Base-by-base conservation (phyloP, 2,113 vertebrate genomes). In the Dipodomys ordii region DNA sequence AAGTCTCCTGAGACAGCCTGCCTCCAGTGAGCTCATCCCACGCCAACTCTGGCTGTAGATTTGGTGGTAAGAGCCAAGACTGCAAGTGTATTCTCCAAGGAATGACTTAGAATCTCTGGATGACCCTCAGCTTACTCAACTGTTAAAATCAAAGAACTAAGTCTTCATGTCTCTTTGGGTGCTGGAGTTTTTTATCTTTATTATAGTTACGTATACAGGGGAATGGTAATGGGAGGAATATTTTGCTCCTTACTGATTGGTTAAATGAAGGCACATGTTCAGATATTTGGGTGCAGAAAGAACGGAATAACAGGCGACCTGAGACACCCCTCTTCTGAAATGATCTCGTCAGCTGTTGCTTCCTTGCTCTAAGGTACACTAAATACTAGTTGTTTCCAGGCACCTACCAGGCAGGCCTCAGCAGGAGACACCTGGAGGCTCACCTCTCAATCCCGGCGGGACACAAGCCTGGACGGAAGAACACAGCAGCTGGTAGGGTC, bases 301-400 rank as follows among this genome's bases (percentile, higher is more conserved):
- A 12, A 7, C 16, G 27, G 77, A 93, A 91, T 68, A 76, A 83
- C 4, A 68, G 68, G 92, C 39, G 35, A 68, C 10, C 35, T 68
- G 15, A 44, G 5, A 46, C 3, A 83, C 57, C 74, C 27, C 32
- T 87, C 67, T 92, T 91, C 6, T 91, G 67, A 90, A 91, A 87
- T 67, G 8, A 3, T 60, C 20, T 88, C 57, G 12, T 20, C 72
- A 85, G 78, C 23, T 0, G 23, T 69, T 1, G 3, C 15, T 6
- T 74, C 8, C 49, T 84, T 69, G 15, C 12, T 96, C 23, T 67
- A 44, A 87, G 64, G 79, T 76, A 87, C 62, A 62, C 90, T 83
- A 46, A 80, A 68, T 80, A 60, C 3, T 74, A 9, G 80, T 92
- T 92, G 68, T 65, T 92, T 27, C 53, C 60, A 77, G 90, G 30